These are phyloP conservation scores for Thalassarche chlororhynchos DNA, from an alignment of 2,113 vertebrate species.

Conservation along the genomic window DNA sequence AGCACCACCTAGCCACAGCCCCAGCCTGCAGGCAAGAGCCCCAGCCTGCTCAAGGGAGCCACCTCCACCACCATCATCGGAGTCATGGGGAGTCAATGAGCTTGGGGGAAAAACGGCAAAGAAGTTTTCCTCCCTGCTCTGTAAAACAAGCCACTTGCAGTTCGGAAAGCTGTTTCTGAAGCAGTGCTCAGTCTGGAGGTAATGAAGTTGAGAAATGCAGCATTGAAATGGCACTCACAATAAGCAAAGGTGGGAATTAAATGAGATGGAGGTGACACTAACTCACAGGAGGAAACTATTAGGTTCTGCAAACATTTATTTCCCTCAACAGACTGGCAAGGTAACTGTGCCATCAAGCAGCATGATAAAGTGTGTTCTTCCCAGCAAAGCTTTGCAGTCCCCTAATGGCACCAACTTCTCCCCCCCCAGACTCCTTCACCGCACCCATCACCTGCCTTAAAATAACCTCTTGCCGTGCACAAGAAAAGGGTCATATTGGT, in stretches of 20 bases:
- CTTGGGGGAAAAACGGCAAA: neutral
- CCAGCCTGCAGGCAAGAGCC: neutral
- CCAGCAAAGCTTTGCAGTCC: neutral
- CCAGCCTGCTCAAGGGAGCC: fast-evolving
- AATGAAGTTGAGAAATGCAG: neutral
- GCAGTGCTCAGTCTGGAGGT: neutral
- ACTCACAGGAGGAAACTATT: neutral
- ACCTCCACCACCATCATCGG: fast-evolving
- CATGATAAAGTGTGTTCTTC: neutral
- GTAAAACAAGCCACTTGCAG: neutral
- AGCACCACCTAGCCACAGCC: neutral
- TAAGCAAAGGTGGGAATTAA: conserved; percentile 41
- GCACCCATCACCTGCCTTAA: neutral
- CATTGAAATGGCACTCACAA: neutral
- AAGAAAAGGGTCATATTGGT: neutral
- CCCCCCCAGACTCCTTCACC: neutral
- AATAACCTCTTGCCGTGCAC: neutral
- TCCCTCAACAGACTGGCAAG: neutral
- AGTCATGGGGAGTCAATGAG: neutral
- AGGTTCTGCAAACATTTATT: neutral
- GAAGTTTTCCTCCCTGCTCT: neutral
- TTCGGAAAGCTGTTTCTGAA: neutral
- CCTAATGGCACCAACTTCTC: neutral
- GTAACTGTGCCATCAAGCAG: neutral
- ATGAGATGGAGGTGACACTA: conserved; percentile 14